Percentiles rank a stretch among this genome's conserved stretches.
These are phyloP conservation scores for Conus betulinus DNA, from an alignment of 1,140 invertebrate genomes.

Conservation along the genomic window DNA sequence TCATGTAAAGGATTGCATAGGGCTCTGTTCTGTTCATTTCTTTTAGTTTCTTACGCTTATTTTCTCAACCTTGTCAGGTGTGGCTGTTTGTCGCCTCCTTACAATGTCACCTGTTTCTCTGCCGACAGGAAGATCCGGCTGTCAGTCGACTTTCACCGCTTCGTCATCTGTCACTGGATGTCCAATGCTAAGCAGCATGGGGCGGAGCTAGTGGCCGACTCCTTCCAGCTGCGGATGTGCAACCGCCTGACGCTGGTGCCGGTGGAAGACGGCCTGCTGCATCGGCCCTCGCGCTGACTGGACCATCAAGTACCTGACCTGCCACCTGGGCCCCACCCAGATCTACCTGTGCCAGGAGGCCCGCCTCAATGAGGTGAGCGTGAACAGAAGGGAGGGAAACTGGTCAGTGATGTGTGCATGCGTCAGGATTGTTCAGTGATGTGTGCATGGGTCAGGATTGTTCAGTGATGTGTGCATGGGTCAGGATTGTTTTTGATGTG, in stretches of 20 bases:
- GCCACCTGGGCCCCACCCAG: conserved; percentile 91
- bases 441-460: too few relatives aligned
- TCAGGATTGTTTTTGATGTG: too few relatives aligned
- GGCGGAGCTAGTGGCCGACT: conserved; percentile 91
- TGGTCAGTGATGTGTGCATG: too few relatives aligned
- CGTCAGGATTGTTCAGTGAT: too few relatives aligned
- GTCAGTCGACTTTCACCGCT: conserved; percentile 89
- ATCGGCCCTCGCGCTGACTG: conserved; percentile 91
- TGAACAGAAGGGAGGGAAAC: too few relatives aligned
- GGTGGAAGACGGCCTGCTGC: conserved; percentile 88
- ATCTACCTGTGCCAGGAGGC: conserved; percentile 88
- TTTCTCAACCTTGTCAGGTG: too few relatives aligned
- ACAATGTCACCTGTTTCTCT: background rate
- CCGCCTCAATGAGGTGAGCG: conserved; percentile 57
- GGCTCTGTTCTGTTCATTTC: too few relatives aligned
- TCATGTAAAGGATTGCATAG: too few relatives aligned
- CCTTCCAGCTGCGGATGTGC: conserved; percentile 79
- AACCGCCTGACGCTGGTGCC: conserved; percentile 84
- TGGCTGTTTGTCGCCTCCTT: too few relatives aligned
- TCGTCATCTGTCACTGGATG: conserved; percentile 98
- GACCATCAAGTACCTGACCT: conserved; percentile 95
- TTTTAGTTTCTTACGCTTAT: too few relatives aligned
- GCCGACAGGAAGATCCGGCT: conserved; percentile 86
- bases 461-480: too few relatives aligned
- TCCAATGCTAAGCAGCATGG: conserved; percentile 97